Percentiles rank a stretch among this genome's conserved stretches.
phyloP scores from a whole-genome alignment of 2,888 invertebrate species.

The Pachydiplax longipennis region DNA sequence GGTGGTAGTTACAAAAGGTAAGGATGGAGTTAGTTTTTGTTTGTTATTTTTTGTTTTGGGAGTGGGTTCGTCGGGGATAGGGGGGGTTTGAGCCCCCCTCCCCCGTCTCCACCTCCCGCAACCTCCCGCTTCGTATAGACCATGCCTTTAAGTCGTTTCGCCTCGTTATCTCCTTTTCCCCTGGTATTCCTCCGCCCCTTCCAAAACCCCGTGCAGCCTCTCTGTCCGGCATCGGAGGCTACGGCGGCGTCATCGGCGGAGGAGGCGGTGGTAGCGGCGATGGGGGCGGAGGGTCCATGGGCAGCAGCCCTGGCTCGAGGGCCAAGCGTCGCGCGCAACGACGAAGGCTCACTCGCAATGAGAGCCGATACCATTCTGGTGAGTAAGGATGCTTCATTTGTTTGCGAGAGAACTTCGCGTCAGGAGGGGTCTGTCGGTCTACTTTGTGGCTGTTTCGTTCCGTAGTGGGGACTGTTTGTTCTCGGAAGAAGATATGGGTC shows the following conservation, averaged over 20 bases:
- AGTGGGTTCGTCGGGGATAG: background rate
- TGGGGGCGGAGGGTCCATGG: constrained; percentile 27
- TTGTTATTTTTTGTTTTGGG: background rate
- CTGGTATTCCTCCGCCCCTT: background rate
- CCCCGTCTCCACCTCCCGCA: background rate
- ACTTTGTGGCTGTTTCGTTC: too few relatives aligned
- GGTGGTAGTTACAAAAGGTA: background rate
- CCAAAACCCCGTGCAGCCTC: constrained; percentile 2
- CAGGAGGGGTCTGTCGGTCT: too few relatives aligned
- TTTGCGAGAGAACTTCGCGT: background rate
- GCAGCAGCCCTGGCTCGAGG: constrained; percentile 22
- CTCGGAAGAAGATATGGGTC: too few relatives aligned
- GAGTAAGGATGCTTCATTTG: constrained; percentile 60
- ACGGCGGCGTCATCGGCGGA: constrained; percentile 54
- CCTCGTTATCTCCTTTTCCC: background rate
- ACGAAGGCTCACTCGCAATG: constrained; percentile 84
- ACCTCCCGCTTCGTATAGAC: background rate
- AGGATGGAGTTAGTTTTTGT: background rate
- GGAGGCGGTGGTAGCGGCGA: constrained; percentile 51
- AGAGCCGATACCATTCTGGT: constrained; percentile 96
- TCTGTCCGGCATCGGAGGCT: constrained; percentile 48
- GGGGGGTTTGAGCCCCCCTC: background rate
- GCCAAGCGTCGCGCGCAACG: constrained; percentile 82
- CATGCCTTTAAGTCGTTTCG: background rate
- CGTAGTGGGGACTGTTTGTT: too few relatives aligned